A percentile compares a stretch with the other conserved stretches of the same genome.
These are phyloP conservation scores for Achatina immaculata DNA, from an alignment of 1,140 invertebrate species.

Conservation along the genomic window DNA sequence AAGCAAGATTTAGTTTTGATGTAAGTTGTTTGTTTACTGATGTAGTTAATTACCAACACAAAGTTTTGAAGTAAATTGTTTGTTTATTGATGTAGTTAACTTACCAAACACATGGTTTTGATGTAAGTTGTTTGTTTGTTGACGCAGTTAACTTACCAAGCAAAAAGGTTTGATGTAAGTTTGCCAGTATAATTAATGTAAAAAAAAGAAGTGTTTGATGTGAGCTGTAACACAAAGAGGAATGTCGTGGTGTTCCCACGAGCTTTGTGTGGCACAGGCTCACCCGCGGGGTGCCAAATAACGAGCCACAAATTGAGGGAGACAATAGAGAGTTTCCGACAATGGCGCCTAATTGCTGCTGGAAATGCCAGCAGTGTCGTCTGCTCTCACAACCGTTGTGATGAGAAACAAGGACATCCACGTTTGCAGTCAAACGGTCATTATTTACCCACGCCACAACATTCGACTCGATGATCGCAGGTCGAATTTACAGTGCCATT, in stretches of 20 bases:
- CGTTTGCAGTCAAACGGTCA: conserved; percentile 24
- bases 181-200: too few species aligned
- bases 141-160: too few species aligned
- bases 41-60: too few species aligned
- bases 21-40: too few species aligned
- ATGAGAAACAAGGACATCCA: conserved; percentile 22
- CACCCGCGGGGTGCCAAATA: background rate
- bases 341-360: background rate
- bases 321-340: conserved; percentile 12
- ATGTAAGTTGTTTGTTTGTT: too few species aligned
- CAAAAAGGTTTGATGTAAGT: too few species aligned
- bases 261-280: background rate
- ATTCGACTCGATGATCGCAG: background rate
- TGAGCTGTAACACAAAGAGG: background rate
- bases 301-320: background rate
- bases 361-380: conserved; percentile 22
- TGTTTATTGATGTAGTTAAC: too few species aligned
- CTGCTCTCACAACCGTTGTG: conserved; percentile 13
- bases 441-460: conserved; percentile 27
- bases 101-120: too few species aligned
- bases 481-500: conserved; percentile 4
- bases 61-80: too few species aligned
- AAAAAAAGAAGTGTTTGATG: too few species aligned
- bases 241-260: conserved; percentile 7
- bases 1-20: too few species aligned